Evolutionary conservation across 2,113 vertebrate genomes (phyloP).

Genomic region (Sylvia atricapilla): DNA sequence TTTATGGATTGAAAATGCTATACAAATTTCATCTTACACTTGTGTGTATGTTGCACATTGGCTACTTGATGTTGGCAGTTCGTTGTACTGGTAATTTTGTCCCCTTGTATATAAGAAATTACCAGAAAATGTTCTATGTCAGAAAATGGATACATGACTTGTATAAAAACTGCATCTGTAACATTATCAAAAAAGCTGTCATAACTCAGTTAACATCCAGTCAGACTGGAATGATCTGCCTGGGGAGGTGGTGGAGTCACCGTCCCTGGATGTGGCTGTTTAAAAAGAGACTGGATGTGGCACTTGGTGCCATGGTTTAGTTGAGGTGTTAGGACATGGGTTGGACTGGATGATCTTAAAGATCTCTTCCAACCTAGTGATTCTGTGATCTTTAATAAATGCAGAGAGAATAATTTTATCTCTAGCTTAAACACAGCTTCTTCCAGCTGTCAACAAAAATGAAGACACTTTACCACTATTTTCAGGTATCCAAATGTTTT

Average conservation of each 20-base stretch:
- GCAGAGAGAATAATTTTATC: background rate
- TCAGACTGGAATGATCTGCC: background rate
- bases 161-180: background rate
- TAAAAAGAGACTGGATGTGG: background rate
- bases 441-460: background rate
- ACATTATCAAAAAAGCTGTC: background rate
- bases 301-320: background rate
- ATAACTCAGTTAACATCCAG: background rate
- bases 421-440: background rate
- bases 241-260: background rate
- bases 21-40: background rate
- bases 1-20: background rate
- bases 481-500: background rate
- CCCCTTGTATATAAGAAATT: background rate
- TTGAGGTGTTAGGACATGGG: background rate
- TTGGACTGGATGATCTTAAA: background rate
- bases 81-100: background rate
- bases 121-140: background rate
- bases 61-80: background rate
- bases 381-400: background rate
- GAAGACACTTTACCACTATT: background rate
- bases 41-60: background rate
- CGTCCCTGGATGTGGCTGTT: background rate
- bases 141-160: background rate
- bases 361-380: background rate